Percentiles rank a stretch among this genome's conserved stretches.
Conservation (phyloP, 2,888 invertebrate species). For the Sphaerophoria taeniata region DNA sequence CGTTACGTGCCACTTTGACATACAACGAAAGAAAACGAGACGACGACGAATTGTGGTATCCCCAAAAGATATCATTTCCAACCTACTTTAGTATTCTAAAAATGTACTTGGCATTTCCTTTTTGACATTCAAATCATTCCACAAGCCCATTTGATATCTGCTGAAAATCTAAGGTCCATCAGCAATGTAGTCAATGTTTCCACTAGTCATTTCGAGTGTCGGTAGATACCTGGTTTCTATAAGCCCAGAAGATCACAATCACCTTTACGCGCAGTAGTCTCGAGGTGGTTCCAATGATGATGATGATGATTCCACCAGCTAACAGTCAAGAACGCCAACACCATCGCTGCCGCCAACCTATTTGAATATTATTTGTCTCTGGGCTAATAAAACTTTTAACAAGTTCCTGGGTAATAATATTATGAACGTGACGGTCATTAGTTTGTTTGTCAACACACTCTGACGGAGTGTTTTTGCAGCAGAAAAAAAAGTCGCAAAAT, state of each 20-base stretch:
- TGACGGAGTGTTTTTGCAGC: too few species aligned
- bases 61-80: not conserved
- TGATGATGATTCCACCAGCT: conserved; percentile 19
- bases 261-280: conserved; percentile 19
- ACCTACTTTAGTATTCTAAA: conserved; percentile 58
- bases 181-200: conserved; percentile 45
- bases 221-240: not conserved
- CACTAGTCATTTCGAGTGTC: conserved; percentile 38
- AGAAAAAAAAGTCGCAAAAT: too few species aligned
- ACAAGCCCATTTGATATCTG: not conserved
- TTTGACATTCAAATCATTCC: conserved; percentile 60
- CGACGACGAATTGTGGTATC: not conserved
- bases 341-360: not conserved
- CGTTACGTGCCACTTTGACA: not conserved
- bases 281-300: not conserved
- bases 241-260: conserved; percentile 33
- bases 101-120: conserved; percentile 54
- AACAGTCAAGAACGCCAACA: not conserved
- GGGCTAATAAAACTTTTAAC: conserved; percentile 64
- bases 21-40: not conserved
- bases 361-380: conserved; percentile 61
- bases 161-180: conserved; percentile 55
- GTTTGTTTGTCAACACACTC: conserved; percentile 45
- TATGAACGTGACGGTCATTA: conserved; percentile 64
- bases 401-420: conserved; percentile 58